These are phyloP conservation scores for Cosmia trapezina DNA, from an alignment of 2,888 invertebrate species.

Conservation along the genomic window DNA sequence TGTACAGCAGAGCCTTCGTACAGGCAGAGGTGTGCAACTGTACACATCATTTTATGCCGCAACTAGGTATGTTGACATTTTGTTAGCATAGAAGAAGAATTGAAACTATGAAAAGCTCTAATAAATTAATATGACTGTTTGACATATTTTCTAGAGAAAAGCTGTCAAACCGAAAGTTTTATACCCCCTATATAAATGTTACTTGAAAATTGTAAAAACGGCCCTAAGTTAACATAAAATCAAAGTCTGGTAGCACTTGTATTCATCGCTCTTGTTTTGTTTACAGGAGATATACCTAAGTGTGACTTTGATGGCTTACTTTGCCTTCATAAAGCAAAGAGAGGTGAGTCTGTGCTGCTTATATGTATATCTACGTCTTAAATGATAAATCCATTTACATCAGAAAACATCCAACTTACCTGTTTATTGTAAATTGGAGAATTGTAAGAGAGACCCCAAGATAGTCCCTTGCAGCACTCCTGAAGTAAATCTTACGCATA, in stretches of 20 bases:
- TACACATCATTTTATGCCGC: slow-evolving; percentile 91
- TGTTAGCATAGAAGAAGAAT: not conserved
- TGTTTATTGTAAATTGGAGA: too few species aligned
- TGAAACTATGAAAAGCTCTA: too few species aligned
- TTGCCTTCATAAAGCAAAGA: slow-evolving; percentile 88
- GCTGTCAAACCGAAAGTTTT: too few species aligned
- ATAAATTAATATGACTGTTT: not conserved
- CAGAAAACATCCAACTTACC: too few species aligned
- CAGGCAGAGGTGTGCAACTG: slow-evolving; percentile 91
- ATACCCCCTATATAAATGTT: too few species aligned
- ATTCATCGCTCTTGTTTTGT: slow-evolving; percentile 8
- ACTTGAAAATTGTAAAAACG: not conserved
- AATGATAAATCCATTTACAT: too few species aligned
- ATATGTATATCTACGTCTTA: too few species aligned
- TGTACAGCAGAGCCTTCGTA: slow-evolving; percentile 90
- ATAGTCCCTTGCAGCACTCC: slow-evolving; percentile 17
- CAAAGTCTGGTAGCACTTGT: not conserved
- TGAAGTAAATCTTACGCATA: not conserved
- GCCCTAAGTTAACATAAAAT: too few species aligned
- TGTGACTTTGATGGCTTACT: slow-evolving; percentile 90
- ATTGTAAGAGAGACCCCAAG: not conserved
- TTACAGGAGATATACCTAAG: slow-evolving; percentile 82
- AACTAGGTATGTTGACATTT: slow-evolving; percentile 81
- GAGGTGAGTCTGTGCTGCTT: slow-evolving; percentile 68
- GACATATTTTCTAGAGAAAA: not conserved